Evolutionary conservation across 2,113 vertebrate genomes (phyloP).

Genomic region (Proteles cristata): DNA sequence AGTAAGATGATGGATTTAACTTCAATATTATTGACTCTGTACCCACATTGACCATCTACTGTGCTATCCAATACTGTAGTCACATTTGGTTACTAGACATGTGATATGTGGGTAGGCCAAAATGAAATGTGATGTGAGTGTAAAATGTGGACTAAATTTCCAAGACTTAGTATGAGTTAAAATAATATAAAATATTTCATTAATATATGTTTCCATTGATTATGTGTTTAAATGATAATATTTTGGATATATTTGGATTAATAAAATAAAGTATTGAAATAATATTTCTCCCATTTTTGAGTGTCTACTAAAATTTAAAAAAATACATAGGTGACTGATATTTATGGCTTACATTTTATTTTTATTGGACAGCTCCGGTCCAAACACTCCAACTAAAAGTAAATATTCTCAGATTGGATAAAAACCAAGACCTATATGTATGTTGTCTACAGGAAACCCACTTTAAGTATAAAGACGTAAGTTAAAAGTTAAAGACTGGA

Average conservation of each 20-base stretch:
- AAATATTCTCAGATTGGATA: conserved; percentile 36
- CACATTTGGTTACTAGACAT: not conserved
- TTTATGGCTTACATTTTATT: conserved; percentile 31
- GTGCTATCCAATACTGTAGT: not conserved
- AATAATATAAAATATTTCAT: not conserved
- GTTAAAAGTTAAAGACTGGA: conserved; percentile 51
- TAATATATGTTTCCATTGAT: not conserved
- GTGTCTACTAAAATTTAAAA: not conserved
- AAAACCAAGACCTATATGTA: not conserved
- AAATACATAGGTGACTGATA: conserved; percentile 4
- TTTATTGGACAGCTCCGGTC: not conserved
- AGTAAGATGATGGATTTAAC: not conserved
- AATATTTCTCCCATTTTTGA: not conserved
- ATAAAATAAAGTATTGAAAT: not conserved
- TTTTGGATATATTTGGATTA: not conserved
- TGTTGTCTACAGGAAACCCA: conserved; percentile 19
- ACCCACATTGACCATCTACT: not conserved
- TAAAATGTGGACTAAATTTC: not conserved
- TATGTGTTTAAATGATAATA: not conserved
- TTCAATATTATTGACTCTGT: not conserved
- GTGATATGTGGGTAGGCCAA: not conserved
- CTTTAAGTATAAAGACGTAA: conserved; percentile 6
- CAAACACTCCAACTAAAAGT: not conserved
- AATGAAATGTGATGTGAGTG: not conserved
- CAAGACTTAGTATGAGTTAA: not conserved